These are phyloP conservation scores for Tipula confusa DNA, from an alignment of 2,888 invertebrate genomes.

Conservation along the genomic window DNA sequence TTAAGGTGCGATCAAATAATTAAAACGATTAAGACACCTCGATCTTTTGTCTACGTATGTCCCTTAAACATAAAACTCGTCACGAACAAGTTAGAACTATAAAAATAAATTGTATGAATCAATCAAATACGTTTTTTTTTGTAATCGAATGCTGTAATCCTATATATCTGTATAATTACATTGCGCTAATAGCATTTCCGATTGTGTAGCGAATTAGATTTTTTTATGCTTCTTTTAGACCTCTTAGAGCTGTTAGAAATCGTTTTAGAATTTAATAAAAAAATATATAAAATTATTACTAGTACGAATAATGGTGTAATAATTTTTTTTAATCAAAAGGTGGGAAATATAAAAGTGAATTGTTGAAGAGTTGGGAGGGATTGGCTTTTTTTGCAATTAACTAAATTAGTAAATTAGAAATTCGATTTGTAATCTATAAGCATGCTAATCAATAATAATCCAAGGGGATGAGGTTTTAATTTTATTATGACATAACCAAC, in stretches of 20 bases:
- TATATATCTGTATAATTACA: background rate
- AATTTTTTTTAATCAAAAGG: background rate
- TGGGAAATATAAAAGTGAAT: slow-evolving; percentile 25
- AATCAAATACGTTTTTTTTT: background rate
- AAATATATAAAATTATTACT: no score
- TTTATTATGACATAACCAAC: background rate
- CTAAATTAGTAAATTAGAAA: background rate
- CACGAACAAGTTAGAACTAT: background rate
- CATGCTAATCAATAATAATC: background rate
- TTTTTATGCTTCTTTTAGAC: background rate
- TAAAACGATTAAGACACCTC: background rate
- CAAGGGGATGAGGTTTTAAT: background rate
- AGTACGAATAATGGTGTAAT: background rate
- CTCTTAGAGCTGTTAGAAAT: slow-evolving; percentile 8
- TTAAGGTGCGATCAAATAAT: background rate
- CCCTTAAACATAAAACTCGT: background rate
- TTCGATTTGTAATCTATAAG: background rate
- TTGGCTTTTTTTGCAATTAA: background rate
- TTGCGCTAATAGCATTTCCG: slow-evolving; percentile 25
- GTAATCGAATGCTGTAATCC: background rate
- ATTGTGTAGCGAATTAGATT: slow-evolving; percentile 25
- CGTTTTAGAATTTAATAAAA: background rate
- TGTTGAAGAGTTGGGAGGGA: background rate
- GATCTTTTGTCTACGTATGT: background rate
- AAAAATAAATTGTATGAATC: background rate